Percentiles rank a stretch among this genome's conserved stretches.
Conservation (phyloP, 2,888 invertebrate species). For the Podabrus alpinus region DNA sequence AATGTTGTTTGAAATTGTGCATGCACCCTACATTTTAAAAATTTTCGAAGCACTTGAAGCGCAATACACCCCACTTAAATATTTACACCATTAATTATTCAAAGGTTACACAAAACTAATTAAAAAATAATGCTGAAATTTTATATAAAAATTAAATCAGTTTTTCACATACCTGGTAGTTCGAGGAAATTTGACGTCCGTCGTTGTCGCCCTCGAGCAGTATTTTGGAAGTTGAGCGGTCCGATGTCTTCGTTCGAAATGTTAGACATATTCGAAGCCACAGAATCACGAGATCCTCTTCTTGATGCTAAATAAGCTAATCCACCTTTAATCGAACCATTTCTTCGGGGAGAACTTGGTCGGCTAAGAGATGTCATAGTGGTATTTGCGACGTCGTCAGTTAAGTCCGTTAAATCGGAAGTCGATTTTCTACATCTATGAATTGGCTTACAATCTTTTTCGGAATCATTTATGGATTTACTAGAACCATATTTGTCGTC, state of each 20-base stretch:
- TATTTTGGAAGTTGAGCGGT: slow-evolving; percentile 78
- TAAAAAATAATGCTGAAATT: not conserved
- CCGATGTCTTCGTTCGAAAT: slow-evolving; percentile 82
- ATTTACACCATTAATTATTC: not conserved
- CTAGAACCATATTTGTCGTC: slow-evolving; percentile 56
- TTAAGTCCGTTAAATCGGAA: slow-evolving; percentile 72
- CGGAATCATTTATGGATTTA: slow-evolving; percentile 54
- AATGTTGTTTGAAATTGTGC: not conserved
- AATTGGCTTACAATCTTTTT: slow-evolving; percentile 53
- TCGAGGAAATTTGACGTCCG: slow-evolving; percentile 87
- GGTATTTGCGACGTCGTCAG: slow-evolving; percentile 60
- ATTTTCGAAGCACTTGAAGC: not conserved
- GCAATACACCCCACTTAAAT: not conserved
- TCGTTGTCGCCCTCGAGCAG: slow-evolving; percentile 76
- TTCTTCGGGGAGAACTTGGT: slow-evolving; percentile 68
- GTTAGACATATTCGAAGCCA: slow-evolving; percentile 69
- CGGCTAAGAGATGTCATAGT: slow-evolving; percentile 65
- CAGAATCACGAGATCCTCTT: slow-evolving; percentile 79
- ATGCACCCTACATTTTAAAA: not conserved
- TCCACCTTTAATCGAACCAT: slow-evolving; percentile 71
- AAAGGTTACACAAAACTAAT: not conserved
- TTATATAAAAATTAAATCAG: too few relatives aligned
- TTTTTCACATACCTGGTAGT: slow-evolving; percentile 79
- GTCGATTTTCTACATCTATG: slow-evolving; percentile 73
- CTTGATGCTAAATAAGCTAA: slow-evolving; percentile 83